These are phyloP conservation scores for Bombyx mori DNA, from an alignment of 1,140 invertebrate species.

Conservation along the genomic window DNA sequence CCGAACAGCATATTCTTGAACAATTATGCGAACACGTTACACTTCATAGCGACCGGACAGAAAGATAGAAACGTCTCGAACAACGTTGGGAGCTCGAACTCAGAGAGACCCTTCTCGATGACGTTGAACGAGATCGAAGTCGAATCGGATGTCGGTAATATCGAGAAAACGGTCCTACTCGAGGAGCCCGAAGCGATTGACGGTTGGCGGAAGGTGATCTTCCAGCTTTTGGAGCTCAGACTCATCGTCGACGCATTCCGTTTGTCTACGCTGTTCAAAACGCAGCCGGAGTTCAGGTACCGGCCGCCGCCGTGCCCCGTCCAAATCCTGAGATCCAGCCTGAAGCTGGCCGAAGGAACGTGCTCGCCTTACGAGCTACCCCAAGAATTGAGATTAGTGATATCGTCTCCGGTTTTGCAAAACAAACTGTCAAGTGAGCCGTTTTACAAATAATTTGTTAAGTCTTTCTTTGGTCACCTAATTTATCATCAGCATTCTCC, in stretches of 20 bases:
- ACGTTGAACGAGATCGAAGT: slow-evolving; percentile 28
- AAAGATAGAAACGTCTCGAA: slow-evolving; percentile 20
- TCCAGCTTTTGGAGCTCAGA: slow-evolving; percentile 43
- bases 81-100: too few species aligned
- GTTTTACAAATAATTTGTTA: too few species aligned
- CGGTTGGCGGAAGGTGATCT: slow-evolving; percentile 41
- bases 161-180: slow-evolving; percentile 43
- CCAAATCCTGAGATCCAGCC: slow-evolving; percentile 49
- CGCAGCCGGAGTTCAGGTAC: slow-evolving; percentile 38
- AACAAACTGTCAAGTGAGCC: slow-evolving; percentile 50
- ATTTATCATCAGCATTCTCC: too few species aligned
- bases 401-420: slow-evolving; percentile 48
- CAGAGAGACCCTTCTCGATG: slow-evolving; percentile 12
- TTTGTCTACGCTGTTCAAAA: slow-evolving; percentile 47
- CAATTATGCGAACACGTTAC: slow-evolving; percentile 44
- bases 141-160: slow-evolving; percentile 58
- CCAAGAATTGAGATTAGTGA: slow-evolving; percentile 52
- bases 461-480: too few species aligned
- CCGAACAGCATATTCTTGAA: slow-evolving; percentile 40
- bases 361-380: slow-evolving; percentile 60
- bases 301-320: slow-evolving; percentile 45
- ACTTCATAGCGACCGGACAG: slow-evolving; percentile 49
- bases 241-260: slow-evolving; percentile 53
- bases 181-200: slow-evolving; percentile 47
- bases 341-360: slow-evolving; percentile 50